These are phyloP conservation scores for Panthera uncia DNA, from an alignment of 2,113 vertebrate genomes.

Conservation along the genomic window DNA sequence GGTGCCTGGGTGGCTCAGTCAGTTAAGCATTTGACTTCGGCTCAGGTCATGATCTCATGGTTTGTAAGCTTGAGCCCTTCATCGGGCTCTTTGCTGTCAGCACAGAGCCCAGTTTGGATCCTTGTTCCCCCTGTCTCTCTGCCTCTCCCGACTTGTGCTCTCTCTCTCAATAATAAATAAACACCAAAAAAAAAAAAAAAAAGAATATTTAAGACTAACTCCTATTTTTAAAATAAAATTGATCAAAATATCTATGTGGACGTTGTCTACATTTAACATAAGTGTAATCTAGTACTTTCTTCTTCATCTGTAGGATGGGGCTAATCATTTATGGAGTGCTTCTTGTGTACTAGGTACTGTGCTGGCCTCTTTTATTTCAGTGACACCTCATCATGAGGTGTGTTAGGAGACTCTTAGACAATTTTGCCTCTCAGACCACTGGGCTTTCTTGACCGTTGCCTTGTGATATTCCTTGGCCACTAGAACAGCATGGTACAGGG, in stretches of 20 bases:
- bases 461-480: not conserved
- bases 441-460: not conserved
- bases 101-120: no score
- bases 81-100: no score
- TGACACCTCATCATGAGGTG: not conserved
- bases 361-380: not conserved
- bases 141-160: no score
- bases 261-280: not conserved
- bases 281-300: not conserved
- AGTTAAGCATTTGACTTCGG: no score
- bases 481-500: not conserved
- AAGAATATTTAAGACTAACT: not conserved
- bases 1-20: no score
- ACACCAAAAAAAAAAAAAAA: no score
- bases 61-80: no score
- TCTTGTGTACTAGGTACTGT: not conserved
- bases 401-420: not conserved
- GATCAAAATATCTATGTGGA: not conserved
- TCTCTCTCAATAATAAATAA: no score
- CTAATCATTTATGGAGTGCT: not conserved
- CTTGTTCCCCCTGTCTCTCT: no score
- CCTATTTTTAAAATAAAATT: not conserved
- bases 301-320: not conserved
- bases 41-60: no score
- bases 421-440: not conserved